Percentiles rank a stretch among this genome's conserved stretches.
Conservation (phyloP, 2,797 vertebrate species). For the Malurus splendens region DNA sequence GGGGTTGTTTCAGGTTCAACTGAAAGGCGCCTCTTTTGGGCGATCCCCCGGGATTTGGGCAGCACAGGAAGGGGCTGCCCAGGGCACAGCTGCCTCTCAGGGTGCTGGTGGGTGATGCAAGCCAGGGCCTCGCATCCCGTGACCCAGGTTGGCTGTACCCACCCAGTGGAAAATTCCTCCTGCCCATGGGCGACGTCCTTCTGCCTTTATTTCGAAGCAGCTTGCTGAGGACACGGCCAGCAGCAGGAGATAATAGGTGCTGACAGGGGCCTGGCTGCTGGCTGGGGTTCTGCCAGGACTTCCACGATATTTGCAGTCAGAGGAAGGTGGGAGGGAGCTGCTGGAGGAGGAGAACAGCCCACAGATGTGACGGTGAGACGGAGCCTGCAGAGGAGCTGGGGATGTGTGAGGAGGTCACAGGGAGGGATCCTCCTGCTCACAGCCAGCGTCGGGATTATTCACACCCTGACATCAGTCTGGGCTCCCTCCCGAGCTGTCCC, state of each 20-base stretch:
- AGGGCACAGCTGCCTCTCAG: background rate
- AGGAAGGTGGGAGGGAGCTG: background rate
- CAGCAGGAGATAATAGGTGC: slow-evolving; percentile 35
- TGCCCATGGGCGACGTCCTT: background rate
- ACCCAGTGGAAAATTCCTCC: slow-evolving; percentile 26
- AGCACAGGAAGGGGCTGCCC: background rate
- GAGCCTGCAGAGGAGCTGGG: background rate
- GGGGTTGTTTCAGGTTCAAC: fast-evolving
- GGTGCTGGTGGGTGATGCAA: background rate
- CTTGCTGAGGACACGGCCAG: background rate
- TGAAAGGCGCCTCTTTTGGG: background rate
- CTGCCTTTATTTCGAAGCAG: slow-evolving; percentile 30
- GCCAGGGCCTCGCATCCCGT: fast-evolving
- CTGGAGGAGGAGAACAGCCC: background rate
- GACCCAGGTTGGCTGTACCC: background rate
- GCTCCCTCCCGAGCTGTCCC: background rate
- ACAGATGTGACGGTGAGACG: background rate
- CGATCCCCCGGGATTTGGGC: background rate
- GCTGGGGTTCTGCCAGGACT: background rate
- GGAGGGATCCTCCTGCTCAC: background rate
- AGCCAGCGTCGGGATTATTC: background rate
- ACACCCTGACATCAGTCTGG: background rate
- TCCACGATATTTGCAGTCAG: background rate
- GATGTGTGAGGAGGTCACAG: background rate
- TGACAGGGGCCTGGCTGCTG: slow-evolving; percentile 46